phyloP scores from a whole-genome alignment of 2,888 invertebrate genomes.

The Acanthoscelides obtectus region DNA sequence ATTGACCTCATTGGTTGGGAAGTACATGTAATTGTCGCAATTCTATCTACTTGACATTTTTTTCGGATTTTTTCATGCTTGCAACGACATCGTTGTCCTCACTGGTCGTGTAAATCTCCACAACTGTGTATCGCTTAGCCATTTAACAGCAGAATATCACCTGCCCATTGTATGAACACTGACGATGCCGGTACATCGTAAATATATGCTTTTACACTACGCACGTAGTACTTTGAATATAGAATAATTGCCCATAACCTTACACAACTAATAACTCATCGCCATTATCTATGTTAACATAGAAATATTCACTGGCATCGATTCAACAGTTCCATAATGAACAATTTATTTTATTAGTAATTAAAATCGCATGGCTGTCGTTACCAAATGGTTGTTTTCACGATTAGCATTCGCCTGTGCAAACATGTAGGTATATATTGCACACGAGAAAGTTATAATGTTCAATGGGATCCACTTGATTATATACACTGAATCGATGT shows the following conservation, averaged over 20 bases:
- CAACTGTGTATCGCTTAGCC: too few relatives aligned
- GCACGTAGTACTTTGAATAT: neutral
- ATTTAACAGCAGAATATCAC: constrained; percentile 1
- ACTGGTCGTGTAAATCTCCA: too few relatives aligned
- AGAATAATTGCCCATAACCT: constrained; percentile 28
- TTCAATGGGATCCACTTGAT: neutral
- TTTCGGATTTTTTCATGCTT: too few relatives aligned
- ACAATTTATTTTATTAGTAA: constrained; percentile 21
- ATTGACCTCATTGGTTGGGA: too few relatives aligned
- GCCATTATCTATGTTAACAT: constrained; percentile 18
- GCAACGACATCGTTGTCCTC: too few relatives aligned
- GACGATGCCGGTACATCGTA: neutral
- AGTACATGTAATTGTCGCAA: too few relatives aligned
- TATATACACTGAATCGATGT: neutral
- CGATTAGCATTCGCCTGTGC: neutral
- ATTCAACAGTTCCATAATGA: constrained; percentile 18
- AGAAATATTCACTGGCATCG: constrained; percentile 10
- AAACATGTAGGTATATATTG: neutral
- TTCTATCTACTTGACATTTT: too few relatives aligned
- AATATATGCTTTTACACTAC: neutral
- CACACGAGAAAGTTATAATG: neutral
- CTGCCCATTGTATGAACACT: constrained; percentile 1
- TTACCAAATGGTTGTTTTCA: neutral
- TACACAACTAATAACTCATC: constrained; percentile 26
- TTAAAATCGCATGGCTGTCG: constrained; percentile 13